Percentiles rank a stretch among this genome's conserved stretches.
Evolutionary conservation across 2,888 invertebrate genomes (phyloP).

Genomic region (Hartigia nigra): DNA sequence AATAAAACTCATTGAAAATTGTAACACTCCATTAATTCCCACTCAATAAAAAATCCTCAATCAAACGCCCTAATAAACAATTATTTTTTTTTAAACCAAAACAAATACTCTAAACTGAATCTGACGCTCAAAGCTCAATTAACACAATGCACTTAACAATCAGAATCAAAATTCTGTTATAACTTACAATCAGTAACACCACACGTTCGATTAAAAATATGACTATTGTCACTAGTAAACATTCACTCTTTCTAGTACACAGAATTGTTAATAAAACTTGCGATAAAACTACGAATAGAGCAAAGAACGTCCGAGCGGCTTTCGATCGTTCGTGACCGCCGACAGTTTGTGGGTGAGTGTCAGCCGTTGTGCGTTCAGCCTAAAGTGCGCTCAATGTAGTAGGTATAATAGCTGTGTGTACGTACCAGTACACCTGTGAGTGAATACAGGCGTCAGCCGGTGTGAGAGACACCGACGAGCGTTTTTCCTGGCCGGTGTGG

Average conservation of each 20-base stretch:
- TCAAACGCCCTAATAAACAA: neutral
- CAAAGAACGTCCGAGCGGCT: neutral
- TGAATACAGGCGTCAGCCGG: neutral
- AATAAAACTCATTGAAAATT: neutral
- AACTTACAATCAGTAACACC: neutral
- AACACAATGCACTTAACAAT: neutral
- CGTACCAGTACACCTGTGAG: neutral
- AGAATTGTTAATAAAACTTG: neutral
- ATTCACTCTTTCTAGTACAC: neutral
- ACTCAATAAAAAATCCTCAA: neutral
- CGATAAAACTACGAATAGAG: neutral
- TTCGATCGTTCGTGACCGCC: conserved; percentile 14
- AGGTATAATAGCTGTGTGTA: neutral
- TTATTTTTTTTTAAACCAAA: too few species aligned
- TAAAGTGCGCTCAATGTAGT: conserved; percentile 11
- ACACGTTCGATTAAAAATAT: neutral
- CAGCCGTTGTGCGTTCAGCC: conserved; percentile 26
- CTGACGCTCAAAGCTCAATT: neutral
- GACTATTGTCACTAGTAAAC: neutral
- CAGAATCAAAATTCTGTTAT: neutral
- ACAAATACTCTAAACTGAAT: neutral
- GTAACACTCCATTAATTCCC: neutral
- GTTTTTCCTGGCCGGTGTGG: neutral
- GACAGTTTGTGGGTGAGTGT: conserved; percentile 36
- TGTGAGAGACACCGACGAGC: neutral